These are phyloP conservation scores for Neopipo cinnamomea DNA, from an alignment of 2,113 vertebrate species.

Conservation along the genomic window DNA sequence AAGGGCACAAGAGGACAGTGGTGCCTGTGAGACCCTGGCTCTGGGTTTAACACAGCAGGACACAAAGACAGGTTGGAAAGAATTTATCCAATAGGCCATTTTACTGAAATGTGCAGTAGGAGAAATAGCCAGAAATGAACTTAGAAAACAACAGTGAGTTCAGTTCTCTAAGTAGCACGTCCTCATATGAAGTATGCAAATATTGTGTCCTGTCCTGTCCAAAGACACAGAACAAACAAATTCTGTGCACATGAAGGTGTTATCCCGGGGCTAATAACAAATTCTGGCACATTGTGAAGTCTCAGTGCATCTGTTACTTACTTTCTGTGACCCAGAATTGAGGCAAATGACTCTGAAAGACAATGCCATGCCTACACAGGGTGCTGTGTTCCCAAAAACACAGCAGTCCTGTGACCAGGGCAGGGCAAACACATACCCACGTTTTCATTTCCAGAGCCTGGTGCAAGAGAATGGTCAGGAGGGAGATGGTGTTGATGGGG, in stretches of 20 bases:
- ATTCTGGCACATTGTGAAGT: not conserved
- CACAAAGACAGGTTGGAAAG: not conserved
- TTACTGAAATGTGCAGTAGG: not conserved
- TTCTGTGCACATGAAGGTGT: not conserved
- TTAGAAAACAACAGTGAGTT: not conserved
- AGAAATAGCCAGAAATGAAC: not conserved
- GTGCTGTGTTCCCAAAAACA: not conserved
- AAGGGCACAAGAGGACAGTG: not conserved
- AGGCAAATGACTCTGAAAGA: not conserved
- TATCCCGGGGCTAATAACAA: not conserved
- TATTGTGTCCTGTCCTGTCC: not conserved
- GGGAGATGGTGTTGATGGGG: conserved; percentile 85
- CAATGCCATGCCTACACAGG: not conserved
- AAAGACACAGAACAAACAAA: not conserved
- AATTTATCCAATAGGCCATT: not conserved
- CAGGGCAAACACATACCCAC: conserved; percentile 81
- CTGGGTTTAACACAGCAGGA: not conserved
- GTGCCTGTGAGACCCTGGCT: not conserved
- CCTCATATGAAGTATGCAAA: not conserved
- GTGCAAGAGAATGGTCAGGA: conserved; percentile 89
- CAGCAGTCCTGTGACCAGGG: not conserved
- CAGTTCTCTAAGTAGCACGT: not conserved
- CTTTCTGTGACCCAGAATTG: not conserved
- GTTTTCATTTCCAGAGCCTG: conserved; percentile 92
- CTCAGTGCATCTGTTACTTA: not conserved